phyloP scores from a whole-genome alignment of 2,888 invertebrate species.

The Cylindroiulus punctatus region DNA sequence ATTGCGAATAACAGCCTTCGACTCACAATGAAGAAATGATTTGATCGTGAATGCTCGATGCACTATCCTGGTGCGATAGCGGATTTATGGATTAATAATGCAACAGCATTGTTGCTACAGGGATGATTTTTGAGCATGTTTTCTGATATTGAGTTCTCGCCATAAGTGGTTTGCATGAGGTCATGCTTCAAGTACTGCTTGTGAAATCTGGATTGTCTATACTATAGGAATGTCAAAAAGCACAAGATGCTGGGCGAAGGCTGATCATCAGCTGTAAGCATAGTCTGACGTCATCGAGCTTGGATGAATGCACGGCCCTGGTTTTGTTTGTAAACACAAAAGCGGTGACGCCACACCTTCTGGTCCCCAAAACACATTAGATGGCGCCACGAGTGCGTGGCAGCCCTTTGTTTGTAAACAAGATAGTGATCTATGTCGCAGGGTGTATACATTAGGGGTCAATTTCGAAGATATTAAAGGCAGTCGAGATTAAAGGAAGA shows the following conservation, averaged over 20 bases:
- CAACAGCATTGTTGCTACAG: no score
- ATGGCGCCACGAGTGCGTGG: conserved; percentile 26
- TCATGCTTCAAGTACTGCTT: no score
- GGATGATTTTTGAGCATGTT: no score
- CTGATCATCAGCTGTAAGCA: background rate
- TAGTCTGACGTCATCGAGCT: background rate
- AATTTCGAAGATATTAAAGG: background rate
- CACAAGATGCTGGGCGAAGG: no score
- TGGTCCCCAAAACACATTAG: conserved; percentile 9
- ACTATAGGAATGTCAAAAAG: no score
- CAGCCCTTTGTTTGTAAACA: conserved; percentile 32
- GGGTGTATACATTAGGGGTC: conserved; percentile 2
- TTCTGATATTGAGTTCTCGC: no score
- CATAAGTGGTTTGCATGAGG: no score
- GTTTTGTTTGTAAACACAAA: background rate
- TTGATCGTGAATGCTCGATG: background rate
- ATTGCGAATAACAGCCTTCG: conserved; percentile 1
- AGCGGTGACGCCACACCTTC: background rate
- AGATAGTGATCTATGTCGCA: background rate
- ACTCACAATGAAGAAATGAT: background rate
- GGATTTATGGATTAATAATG: background rate
- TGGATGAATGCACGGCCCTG: background rate
- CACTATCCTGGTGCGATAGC: background rate
- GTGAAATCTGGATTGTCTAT: no score
- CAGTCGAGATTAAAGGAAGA: background rate